Evolutionary conservation across 1,140 invertebrate species (phyloP).

Genomic region (Anoplophora glabripennis): DNA sequence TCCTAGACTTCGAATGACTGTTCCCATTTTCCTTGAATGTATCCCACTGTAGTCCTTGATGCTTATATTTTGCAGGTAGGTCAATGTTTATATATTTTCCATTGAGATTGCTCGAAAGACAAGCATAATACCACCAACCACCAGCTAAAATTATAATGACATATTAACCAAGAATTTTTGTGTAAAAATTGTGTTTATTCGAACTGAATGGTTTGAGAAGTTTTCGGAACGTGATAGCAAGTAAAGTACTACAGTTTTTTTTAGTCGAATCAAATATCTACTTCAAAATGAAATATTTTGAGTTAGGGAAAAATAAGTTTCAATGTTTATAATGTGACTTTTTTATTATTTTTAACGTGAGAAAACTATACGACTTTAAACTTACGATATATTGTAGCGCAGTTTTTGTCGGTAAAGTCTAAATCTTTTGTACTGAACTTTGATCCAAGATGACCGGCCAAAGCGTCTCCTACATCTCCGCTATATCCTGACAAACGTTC

Average conservation of each 20-base stretch:
- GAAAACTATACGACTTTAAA: too few species aligned
- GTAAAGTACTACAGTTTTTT: too few species aligned
- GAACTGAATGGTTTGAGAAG: too few species aligned
- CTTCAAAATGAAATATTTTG: too few species aligned
- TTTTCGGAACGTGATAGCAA: too few species aligned
- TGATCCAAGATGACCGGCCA: conserved; percentile 67
- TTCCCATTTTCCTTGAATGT: background rate
- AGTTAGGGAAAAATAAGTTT: too few species aligned
- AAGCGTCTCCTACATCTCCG: conserved; percentile 65
- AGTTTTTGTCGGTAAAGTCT: conserved; percentile 74
- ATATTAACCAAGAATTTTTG: too few species aligned
- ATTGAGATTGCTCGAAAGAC: conserved; percentile 4
- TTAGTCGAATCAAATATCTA: too few species aligned
- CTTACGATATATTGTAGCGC: too few species aligned
- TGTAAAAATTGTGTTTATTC: too few species aligned
- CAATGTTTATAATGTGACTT: too few species aligned
- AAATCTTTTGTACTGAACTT: conserved; percentile 70
- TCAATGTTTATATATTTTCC: background rate
- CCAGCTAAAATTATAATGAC: conserved; percentile 18
- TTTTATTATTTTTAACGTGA: too few species aligned
- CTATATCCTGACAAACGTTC: conserved; percentile 59
- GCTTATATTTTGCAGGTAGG: conserved; percentile 3
- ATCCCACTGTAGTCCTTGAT: conserved; percentile 6
- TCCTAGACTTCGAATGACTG: background rate
- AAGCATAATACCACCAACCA: conserved; percentile 5